Evolutionary conservation across 2,797 vertebrate genomes (phyloP).

Genomic region (Mormyrus proboscirostris): DNA sequence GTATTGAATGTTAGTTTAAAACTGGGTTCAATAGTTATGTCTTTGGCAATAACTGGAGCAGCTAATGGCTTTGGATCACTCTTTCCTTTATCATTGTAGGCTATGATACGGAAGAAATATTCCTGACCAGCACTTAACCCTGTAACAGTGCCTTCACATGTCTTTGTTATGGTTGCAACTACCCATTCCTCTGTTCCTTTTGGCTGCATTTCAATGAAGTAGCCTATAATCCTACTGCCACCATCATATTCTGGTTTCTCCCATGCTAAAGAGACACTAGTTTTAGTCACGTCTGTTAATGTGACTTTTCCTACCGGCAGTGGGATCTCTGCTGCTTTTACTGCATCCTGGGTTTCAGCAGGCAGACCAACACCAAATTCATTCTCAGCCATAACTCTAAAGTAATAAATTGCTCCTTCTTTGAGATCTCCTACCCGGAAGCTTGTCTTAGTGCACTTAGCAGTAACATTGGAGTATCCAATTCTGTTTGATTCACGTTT

Average conservation of each 20-base stretch:
- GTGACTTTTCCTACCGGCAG: conserved; percentile 88
- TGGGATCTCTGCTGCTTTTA: conserved; percentile 91
- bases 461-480: conserved; percentile 85
- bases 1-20: conserved; percentile 81
- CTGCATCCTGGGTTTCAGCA: conserved; percentile 74
- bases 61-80: conserved; percentile 86
- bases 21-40: conserved; percentile 78
- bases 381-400: conserved; percentile 96
- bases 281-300: conserved; percentile 88
- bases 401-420: conserved; percentile 90
- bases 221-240: conserved; percentile 91
- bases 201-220: conserved; percentile 91
- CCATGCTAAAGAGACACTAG: conserved; percentile 81
- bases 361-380: conserved; percentile 88
- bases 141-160: conserved; percentile 77
- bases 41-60: conserved; percentile 85
- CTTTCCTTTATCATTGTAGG: conserved; percentile 94
- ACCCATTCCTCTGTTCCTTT: conserved; percentile 89
- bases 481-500: conserved; percentile 92
- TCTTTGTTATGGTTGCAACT: conserved; percentile 78
- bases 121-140: conserved; percentile 87
- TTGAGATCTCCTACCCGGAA: conserved; percentile 85
- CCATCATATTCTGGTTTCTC: conserved; percentile 97
- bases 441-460: conserved; percentile 89
- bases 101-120: conserved; percentile 84